Conservation (phyloP, 2,113 vertebrate genomes). For the Laticauda laticaudata region DNA sequence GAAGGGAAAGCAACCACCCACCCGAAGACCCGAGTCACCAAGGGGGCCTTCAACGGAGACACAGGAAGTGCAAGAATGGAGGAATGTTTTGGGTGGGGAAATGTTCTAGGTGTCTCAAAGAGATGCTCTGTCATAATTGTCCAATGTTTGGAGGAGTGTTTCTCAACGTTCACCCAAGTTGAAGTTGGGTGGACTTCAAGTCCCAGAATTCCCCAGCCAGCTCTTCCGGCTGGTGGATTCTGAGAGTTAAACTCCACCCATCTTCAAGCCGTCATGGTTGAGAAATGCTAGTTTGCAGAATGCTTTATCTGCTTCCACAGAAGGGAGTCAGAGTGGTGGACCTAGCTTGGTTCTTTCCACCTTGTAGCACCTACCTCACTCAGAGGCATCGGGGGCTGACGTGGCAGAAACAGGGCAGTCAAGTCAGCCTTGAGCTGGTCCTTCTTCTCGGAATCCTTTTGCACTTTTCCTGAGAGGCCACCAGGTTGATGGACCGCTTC, state of each 20-base stretch:
- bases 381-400: slow-evolving; percentile 90
- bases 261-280: neutral
- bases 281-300: neutral
- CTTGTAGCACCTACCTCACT: slow-evolving; percentile 75
- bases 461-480: slow-evolving; percentile 86
- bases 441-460: slow-evolving; percentile 87
- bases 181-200: neutral
- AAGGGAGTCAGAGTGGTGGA: neutral
- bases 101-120: neutral
- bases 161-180: neutral
- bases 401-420: slow-evolving; percentile 90
- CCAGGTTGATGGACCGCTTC: slow-evolving; percentile 81
- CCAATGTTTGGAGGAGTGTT: neutral
- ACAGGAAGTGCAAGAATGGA: neutral
- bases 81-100: neutral
- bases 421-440: slow-evolving; percentile 97
- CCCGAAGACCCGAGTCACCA: neutral
- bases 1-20: accelerated
- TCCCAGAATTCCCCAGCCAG: neutral
- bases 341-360: neutral
- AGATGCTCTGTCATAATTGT: neutral
- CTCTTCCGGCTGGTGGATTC: neutral
- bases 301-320: neutral
- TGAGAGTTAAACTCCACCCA: neutral
- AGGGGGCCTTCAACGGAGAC: neutral